Percentiles rank a stretch among this genome's conserved stretches.
Evolutionary conservation across 2,797 vertebrate genomes (phyloP).

Genomic region (Poecilia wingei): DNA sequence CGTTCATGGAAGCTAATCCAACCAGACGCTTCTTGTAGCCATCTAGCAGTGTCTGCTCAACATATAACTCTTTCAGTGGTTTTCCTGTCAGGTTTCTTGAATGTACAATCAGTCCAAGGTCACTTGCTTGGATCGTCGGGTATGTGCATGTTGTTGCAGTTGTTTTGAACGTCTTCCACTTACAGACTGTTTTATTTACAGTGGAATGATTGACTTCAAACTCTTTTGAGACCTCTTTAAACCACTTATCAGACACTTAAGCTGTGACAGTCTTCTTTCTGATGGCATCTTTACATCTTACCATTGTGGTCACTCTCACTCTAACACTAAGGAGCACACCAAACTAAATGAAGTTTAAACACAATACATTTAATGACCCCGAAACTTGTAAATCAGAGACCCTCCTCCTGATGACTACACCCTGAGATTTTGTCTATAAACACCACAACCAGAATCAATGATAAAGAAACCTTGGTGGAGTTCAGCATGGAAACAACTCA

Average conservation of each 20-base stretch:
- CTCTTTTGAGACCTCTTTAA: not conserved
- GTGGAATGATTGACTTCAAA: not conserved
- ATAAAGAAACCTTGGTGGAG: not conserved
- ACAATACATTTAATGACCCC: not conserved
- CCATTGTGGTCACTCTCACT: not conserved
- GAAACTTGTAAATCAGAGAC: not conserved
- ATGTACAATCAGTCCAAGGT: not conserved
- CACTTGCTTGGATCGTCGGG: not conserved
- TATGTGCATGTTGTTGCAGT: not conserved
- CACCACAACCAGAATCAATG: not conserved
- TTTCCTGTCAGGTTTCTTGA: not conserved
- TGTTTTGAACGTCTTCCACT: not conserved
- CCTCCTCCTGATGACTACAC: not conserved
- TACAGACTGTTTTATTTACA: not conserved
- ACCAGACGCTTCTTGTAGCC: not conserved
- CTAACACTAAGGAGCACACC: not conserved
- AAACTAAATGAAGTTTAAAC: not conserved
- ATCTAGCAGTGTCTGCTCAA: not conserved
- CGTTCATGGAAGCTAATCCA: not conserved
- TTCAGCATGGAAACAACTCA: not conserved
- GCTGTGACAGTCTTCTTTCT: not conserved
- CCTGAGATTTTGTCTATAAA: not conserved
- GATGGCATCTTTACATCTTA: not conserved
- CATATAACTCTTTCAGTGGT: not conserved
- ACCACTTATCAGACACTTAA: not conserved